Conservation (phyloP, 2,797 vertebrate genomes). For the Gymnodraco acuticeps region DNA sequence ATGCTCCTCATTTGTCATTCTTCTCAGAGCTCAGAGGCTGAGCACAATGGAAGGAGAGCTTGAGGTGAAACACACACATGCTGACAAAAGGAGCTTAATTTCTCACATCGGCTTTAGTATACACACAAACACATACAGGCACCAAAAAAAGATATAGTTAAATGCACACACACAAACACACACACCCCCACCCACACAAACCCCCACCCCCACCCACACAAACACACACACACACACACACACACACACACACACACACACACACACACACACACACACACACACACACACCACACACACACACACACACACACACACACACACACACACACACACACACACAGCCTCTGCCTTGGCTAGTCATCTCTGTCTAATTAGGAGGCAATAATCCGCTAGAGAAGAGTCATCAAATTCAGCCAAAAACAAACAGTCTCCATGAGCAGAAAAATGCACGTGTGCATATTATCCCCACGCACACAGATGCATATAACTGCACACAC, state of each 20-base stretch:
- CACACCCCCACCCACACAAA: too few species aligned
- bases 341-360: slow-evolving; percentile 78
- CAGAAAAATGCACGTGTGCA: slow-evolving; percentile 54
- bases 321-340: slow-evolving; percentile 39
- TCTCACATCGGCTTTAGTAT: slow-evolving; percentile 31
- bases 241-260: slow-evolving; percentile 12
- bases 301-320: slow-evolving; percentile 17
- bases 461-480: slow-evolving; percentile 32
- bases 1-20: slow-evolving; percentile 74
- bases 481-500: slow-evolving; percentile 17
- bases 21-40: slow-evolving; percentile 61
- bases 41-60: slow-evolving; percentile 65
- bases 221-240: slow-evolving; percentile 27
- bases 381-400: slow-evolving; percentile 84
- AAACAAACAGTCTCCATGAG: slow-evolving; percentile 80
- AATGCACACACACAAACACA: neutral
- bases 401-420: slow-evolving; percentile 84
- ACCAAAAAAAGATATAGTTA: slow-evolving; percentile 27
- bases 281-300: neutral
- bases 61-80: slow-evolving; percentile 53
- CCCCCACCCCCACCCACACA: too few species aligned
- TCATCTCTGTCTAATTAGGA: slow-evolving; percentile 85
- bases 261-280: neutral
- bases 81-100: slow-evolving; percentile 23
- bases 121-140: slow-evolving; percentile 27